A percentile compares a stretch with the other conserved stretches of the same genome.
phyloP scores from a whole-genome alignment of 2,888 invertebrate species.

The Heliconius sara region DNA sequence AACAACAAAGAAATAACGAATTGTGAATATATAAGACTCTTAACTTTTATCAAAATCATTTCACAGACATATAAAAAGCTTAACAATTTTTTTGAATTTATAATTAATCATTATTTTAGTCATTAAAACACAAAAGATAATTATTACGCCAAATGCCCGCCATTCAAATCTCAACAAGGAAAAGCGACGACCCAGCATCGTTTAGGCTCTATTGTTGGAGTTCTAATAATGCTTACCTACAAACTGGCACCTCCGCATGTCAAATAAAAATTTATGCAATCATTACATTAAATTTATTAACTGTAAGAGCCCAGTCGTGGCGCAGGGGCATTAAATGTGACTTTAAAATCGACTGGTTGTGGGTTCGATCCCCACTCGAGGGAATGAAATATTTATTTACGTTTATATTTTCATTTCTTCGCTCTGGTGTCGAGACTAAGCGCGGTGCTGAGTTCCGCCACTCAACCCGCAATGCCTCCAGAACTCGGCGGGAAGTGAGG shows the following conservation, averaged over 20 bases:
- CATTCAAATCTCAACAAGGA: constrained; percentile 68
- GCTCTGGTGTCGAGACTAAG: too few species aligned
- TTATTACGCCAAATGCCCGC: constrained; percentile 68
- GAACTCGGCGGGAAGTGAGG: too few species aligned
- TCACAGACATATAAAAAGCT: neutral
- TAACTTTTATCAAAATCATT: neutral
- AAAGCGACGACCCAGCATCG: constrained; percentile 66
- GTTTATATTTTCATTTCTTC: too few species aligned
- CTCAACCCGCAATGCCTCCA: too few species aligned
- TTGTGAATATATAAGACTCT: neutral
- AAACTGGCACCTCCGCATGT: constrained; percentile 58
- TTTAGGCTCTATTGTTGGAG: constrained; percentile 71
- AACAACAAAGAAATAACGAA: neutral
- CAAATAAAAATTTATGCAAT: constrained; percentile 35
- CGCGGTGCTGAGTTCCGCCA: too few species aligned
- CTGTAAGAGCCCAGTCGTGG: too few species aligned
- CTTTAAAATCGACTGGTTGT: too few species aligned
- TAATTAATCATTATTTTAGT: constrained; percentile 58
- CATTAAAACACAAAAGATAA: constrained; percentile 64
- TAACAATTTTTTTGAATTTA: neutral
- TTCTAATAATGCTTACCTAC: constrained; percentile 65
- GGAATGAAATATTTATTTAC: too few species aligned
- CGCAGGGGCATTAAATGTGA: too few species aligned
- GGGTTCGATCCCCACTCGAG: too few species aligned
- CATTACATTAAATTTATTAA: constrained; percentile 12